Conservation (phyloP, 2,888 invertebrate genomes). For the Trissolcus brochymenae region DNA sequence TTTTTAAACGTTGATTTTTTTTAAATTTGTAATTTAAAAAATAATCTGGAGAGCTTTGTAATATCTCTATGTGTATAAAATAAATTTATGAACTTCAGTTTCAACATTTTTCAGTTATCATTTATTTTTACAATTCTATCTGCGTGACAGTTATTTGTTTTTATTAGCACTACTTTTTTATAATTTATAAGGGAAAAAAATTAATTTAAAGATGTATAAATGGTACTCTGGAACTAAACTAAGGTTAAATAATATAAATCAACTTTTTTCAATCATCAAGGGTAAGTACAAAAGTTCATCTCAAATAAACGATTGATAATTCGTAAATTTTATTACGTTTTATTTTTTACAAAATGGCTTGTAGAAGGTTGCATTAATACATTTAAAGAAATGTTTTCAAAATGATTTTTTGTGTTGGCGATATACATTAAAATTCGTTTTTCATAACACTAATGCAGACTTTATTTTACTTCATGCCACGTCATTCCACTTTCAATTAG, state of each 20-base stretch:
- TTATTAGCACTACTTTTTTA: not conserved
- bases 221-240: too few relatives aligned
- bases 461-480: not conserved
- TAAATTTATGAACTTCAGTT: slow-evolving; percentile 35
- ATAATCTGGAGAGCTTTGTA: slow-evolving; percentile 26
- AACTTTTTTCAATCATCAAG: too few relatives aligned
- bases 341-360: not conserved
- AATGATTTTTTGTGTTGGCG: not conserved
- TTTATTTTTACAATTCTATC: slow-evolving; percentile 8
- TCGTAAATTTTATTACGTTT: not conserved
- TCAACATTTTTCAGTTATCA: slow-evolving; percentile 17
- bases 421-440: not conserved
- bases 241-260: too few relatives aligned
- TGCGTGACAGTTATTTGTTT: not conserved
- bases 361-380: not conserved
- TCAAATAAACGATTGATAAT: slow-evolving; percentile 2
- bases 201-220: too few relatives aligned
- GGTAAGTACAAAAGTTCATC: slow-evolving; percentile 1
- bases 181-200: not conserved
- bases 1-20: slow-evolving; percentile 33
- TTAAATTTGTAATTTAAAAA: slow-evolving; percentile 32
- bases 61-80: slow-evolving; percentile 40
- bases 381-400: not conserved
- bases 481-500: not conserved
- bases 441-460: not conserved